Evolutionary conservation across 2,797 vertebrate species (phyloP).

Genomic region (Okamejei kenojei): DNA sequence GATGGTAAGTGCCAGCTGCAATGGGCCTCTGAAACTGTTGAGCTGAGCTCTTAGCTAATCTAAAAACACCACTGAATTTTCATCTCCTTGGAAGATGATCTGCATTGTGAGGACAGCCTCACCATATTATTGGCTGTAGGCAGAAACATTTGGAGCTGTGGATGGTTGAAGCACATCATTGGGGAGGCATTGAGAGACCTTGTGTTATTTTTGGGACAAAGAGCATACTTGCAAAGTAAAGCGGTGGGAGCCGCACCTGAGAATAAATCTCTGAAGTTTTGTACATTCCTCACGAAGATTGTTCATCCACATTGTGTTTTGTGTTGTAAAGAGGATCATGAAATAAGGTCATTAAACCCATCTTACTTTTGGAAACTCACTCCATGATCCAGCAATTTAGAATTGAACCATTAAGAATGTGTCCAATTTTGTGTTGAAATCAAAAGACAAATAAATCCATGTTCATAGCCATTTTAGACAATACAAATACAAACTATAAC

Average conservation of each 20-base stretch:
- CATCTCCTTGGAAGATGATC: not conserved
- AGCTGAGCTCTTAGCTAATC: not conserved
- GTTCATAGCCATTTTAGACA: too few species aligned
- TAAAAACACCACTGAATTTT: constrained; percentile 12
- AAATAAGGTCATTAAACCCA: too few species aligned
- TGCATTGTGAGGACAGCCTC: not conserved
- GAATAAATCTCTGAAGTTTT: not conserved
- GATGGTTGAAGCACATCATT: not conserved
- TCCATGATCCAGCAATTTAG: too few species aligned
- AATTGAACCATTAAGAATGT: too few species aligned
- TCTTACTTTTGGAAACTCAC: too few species aligned
- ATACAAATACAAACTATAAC: too few species aligned
- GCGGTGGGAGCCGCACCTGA: not conserved
- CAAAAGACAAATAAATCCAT: too few species aligned
- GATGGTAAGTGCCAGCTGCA: constrained; percentile 22
- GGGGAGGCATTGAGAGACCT: not conserved
- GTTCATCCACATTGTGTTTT: not conserved
- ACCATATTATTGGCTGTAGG: not conserved
- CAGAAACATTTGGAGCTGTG: not conserved
- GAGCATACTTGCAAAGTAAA: not conserved
- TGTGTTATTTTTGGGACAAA: not conserved
- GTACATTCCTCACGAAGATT: not conserved
- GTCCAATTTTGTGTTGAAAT: too few species aligned
- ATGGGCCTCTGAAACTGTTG: not conserved
- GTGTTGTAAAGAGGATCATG: not conserved